Evolutionary conservation across 1,140 invertebrate genomes (phyloP), one percentile per base, ranked within the genome.

Genomic region (Brachionus manjavacas): DNA sequence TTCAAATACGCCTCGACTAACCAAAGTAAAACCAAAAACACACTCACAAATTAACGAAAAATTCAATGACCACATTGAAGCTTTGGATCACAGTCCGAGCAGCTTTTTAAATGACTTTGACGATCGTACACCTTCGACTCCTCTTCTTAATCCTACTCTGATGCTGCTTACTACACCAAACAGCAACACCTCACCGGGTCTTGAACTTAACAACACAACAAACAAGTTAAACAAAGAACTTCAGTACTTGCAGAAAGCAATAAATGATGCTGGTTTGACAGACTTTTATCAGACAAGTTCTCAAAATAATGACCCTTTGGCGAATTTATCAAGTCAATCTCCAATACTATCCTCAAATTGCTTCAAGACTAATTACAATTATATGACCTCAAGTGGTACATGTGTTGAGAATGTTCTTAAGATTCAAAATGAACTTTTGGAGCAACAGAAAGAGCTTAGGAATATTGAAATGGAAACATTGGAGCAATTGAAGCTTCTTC

Each of bases 351-450:
- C 79, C 12, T 60, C 79, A 31, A 68, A 12, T n/a, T 41, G 35
- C 66, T 20, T 43, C 4, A 60, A 81, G 9, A 8, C 35, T 14
- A 60, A 28, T 35, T 64, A 81, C 25, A 81, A 60, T 11, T 81
- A 43, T 16, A 39, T 43, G 16, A 81, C 52, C 20, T 41, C 49
- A 64, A 43, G 66, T 64, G 31, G 20, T 25, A 23, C 14, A 39
- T 43, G 16, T 43, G n/a, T 81, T 35, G 79, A 81, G 12, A 60
- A 20, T 39, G 31, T 81, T 35, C 52, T 81, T 0, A 41, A 66
- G 31, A 60, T 81, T 35, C 79, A 81, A 81, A 64, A 46, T 28
- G 79, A 81, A 68, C 41, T 81, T 4, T 64, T 81, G n/a, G 79
- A 81, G n/a, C 79, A 68, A 41, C 79, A 81, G 60, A 81, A 81